These are phyloP conservation scores for Plagiodera versicolora DNA, from an alignment of 2,888 invertebrate species.

Conservation along the genomic window DNA sequence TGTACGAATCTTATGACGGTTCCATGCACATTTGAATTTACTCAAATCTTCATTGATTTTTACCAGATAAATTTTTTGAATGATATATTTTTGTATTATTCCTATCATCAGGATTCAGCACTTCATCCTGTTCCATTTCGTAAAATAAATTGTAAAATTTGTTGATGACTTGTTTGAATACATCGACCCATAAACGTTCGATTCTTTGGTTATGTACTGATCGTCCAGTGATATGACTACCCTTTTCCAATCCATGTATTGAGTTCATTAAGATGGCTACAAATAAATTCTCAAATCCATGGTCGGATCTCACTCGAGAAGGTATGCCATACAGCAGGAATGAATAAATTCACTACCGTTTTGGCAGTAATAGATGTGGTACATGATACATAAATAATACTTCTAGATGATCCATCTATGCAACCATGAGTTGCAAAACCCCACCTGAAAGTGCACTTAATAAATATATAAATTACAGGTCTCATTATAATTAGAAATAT, in stretches of 20 bases:
- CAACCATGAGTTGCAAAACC: slow-evolving; percentile 13
- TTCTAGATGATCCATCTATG: slow-evolving; percentile 9
- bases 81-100: not conserved
- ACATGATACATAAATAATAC: slow-evolving; percentile 5
- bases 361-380: not conserved
- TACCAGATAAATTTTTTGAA: slow-evolving; percentile 5
- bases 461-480: too few relatives aligned
- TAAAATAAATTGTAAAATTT: slow-evolving; percentile 9
- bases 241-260: slow-evolving; percentile 2
- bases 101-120: slow-evolving; percentile 9
- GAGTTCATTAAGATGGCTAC: slow-evolving; percentile 13
- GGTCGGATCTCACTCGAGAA: slow-evolving; percentile 10
- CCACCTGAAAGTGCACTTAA: not conserved
- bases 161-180: slow-evolving; percentile 11
- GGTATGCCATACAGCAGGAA: slow-evolving; percentile 11
- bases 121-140: slow-evolving; percentile 5
- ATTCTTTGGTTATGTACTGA: slow-evolving; percentile 15
- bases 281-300: slow-evolving; percentile 11
- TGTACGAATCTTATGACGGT: slow-evolving; percentile 2
- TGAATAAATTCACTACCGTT: slow-evolving; percentile 7
- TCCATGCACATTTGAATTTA: slow-evolving; percentile 1
- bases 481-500: too few relatives aligned
- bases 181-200: slow-evolving; percentile 15
- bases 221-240: slow-evolving; percentile 13
- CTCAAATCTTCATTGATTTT: slow-evolving; percentile 9